These are phyloP conservation scores for Saguinus midas DNA, from an alignment of 2,113 vertebrate species.

Conservation along the genomic window DNA sequence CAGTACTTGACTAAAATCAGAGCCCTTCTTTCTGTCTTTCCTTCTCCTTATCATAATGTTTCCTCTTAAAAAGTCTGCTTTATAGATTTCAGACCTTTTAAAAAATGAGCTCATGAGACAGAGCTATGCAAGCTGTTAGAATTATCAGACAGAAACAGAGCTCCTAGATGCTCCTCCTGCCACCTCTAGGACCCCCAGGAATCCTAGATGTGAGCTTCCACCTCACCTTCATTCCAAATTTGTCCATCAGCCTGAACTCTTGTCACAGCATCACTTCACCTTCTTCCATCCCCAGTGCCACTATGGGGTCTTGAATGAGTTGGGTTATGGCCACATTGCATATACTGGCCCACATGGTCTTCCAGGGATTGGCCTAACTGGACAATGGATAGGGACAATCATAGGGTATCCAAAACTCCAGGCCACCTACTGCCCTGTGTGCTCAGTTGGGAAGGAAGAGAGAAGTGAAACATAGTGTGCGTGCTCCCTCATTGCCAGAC, in stretches of 20 bases:
- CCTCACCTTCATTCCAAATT: neutral
- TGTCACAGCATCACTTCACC: neutral
- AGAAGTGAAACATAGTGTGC: neutral
- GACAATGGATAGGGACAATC: neutral
- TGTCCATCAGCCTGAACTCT: neutral
- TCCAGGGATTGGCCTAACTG: neutral
- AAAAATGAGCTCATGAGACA: neutral
- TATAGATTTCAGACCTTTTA: neutral
- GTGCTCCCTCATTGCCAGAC: neutral
- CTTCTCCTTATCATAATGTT: neutral
- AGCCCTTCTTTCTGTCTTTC: neutral
- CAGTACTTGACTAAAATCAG: neutral
- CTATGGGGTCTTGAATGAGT: neutral
- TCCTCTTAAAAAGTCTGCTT: neutral
- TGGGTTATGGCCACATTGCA: neutral
- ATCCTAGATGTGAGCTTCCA: neutral
- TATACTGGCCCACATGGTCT: neutral
- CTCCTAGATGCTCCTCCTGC: neutral
- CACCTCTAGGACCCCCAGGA: neutral
- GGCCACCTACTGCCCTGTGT: neutral
- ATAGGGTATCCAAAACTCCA: neutral
- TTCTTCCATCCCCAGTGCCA: neutral
- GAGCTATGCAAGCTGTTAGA: neutral
- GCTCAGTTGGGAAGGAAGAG: neutral
- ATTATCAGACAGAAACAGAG: neutral